Conservation (phyloP, 2,888 invertebrate species). For the Amorpha juglandis region DNA sequence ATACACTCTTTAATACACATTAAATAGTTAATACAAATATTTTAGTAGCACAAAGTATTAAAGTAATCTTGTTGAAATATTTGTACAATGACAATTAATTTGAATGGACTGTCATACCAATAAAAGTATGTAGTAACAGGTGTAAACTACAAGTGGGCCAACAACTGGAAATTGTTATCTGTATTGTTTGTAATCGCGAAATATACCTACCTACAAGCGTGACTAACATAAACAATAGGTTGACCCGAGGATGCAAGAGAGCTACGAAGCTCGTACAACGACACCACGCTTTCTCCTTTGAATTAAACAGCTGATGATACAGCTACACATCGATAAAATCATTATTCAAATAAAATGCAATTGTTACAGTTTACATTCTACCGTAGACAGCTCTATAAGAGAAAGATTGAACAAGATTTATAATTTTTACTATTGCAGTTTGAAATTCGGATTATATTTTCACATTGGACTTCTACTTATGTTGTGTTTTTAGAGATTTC, state of each 20-base stretch:
- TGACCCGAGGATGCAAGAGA: slow-evolving; percentile 18
- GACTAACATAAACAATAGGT: slow-evolving; percentile 17
- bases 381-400: not conserved
- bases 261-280: slow-evolving; percentile 3
- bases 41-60: no score
- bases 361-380: not conserved
- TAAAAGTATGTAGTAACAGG: not conserved
- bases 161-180: not conserved
- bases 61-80: no score
- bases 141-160: slow-evolving; percentile 19
- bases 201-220: slow-evolving; percentile 12
- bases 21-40: no score
- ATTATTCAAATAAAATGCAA: slow-evolving; percentile 19
- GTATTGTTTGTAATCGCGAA: slow-evolving; percentile 2
- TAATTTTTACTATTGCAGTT: not conserved
- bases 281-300: slow-evolving; percentile 23
- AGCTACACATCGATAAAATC: slow-evolving; percentile 15
- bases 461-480: not conserved
- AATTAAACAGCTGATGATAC: slow-evolving; percentile 16
- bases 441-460: not conserved
- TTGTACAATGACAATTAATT: no score
- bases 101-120: no score
- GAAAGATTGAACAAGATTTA: not conserved
- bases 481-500: not conserved
- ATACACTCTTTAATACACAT: no score